Evolutionary conservation across 2,888 invertebrate genomes (phyloP).

Genomic region (Eupithecia vulgata): DNA sequence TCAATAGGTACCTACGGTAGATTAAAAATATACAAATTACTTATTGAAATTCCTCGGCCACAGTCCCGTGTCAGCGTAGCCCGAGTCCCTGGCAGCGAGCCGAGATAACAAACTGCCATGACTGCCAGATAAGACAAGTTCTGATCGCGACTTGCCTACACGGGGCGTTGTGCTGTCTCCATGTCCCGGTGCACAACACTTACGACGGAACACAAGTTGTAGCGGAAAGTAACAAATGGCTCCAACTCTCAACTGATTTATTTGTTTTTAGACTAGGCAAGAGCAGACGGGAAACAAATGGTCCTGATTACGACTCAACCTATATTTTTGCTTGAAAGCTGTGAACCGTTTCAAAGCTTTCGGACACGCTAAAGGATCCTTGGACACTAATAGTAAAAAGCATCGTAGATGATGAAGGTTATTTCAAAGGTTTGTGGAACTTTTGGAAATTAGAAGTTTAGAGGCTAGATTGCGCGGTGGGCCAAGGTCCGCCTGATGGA

Average conservation of each 20-base stretch:
- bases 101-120: conserved; percentile 26
- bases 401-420: too few relatives aligned
- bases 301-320: background rate
- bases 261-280: background rate
- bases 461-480: too few relatives aligned
- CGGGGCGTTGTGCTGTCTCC: conserved; percentile 9
- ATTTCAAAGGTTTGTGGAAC: too few relatives aligned
- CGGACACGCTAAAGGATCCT: too few relatives aligned
- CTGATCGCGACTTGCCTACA: conserved; percentile 16
- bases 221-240: background rate
- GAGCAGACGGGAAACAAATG: background rate
- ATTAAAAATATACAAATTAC: too few relatives aligned
- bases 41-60: too few relatives aligned
- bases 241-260: background rate
- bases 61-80: conserved; percentile 2
- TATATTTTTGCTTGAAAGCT: background rate
- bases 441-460: too few relatives aligned
- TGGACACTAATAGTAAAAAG: too few relatives aligned
- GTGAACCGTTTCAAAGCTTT: background rate
- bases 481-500: too few relatives aligned
- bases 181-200: background rate
- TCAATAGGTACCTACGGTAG: too few relatives aligned
- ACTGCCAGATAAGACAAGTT: conserved; percentile 25
- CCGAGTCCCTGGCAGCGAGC: conserved; percentile 15
- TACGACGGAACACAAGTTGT: background rate